Evolutionary conservation across 2,797 vertebrate genomes (phyloP).

Genomic region (Cyclopterus lumpus): DNA sequence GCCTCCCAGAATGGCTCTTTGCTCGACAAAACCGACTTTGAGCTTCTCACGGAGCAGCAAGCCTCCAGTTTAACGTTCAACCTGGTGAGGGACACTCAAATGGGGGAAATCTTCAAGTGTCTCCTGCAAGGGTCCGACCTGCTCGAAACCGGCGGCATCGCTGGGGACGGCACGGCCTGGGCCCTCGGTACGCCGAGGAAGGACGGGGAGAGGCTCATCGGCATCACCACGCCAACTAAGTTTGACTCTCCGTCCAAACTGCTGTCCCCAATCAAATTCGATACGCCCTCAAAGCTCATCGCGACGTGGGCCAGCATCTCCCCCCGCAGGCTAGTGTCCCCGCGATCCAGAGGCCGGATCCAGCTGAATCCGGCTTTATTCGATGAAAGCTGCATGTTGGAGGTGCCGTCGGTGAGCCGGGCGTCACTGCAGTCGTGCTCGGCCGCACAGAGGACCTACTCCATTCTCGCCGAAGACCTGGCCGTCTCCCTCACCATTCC

Average conservation of each 20-base stretch:
- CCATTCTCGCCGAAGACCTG: conserved; percentile 93
- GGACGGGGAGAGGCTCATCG: conserved; percentile 76
- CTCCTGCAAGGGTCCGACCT: conserved; percentile 94
- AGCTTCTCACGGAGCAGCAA: conserved; percentile 93
- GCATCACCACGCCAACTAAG: conserved; percentile 80
- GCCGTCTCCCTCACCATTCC: conserved; percentile 97
- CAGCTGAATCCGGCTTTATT: conserved; percentile 89
- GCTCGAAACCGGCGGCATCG: conserved; percentile 80
- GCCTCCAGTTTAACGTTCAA: conserved; percentile 95
- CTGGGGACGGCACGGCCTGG: conserved; percentile 76
- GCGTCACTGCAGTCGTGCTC: conserved; percentile 57
- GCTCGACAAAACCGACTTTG: conserved; percentile 88
- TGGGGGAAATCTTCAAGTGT: conserved; percentile 98
- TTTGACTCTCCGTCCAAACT: conserved; percentile 83
- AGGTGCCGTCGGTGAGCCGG: conserved; percentile 86
- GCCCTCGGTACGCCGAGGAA: conserved; percentile 80
- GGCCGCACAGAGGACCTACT: conserved; percentile 81
- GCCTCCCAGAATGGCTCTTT: conserved; percentile 71
- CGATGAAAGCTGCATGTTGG: conserved; percentile 96
- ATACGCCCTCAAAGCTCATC: conserved; percentile 82
- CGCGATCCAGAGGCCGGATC: conserved; percentile 77
- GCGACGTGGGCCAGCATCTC: conserved; percentile 85
- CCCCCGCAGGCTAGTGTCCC: conserved; percentile 82
- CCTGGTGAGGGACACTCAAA: conserved; percentile 95
- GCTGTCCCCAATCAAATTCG: conserved; percentile 76